Evolutionary conservation across 2,888 invertebrate species (phyloP), one percentile per base, ranked within the genome.

Genomic region (Bellardia bayeri): DNA sequence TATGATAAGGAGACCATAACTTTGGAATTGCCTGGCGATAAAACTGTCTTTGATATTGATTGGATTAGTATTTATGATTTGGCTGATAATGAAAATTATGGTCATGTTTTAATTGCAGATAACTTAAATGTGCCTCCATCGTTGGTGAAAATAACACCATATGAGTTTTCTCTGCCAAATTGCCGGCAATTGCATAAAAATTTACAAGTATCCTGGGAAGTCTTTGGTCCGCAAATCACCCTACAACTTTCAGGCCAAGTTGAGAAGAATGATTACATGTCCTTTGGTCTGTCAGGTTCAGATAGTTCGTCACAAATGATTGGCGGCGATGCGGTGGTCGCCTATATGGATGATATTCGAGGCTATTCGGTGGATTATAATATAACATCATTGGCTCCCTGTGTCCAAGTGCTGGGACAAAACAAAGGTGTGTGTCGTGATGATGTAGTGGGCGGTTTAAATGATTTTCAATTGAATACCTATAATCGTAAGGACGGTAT

Each of bases 381-480:
- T 92, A 95, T 98, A 85, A 97, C 97, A 7, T 97, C 97, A 0
- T 94, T 95, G 90, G 96, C 97, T 71, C 97, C 97, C 72, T 98
- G 98, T 91, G 96, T 97, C 64, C 97, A 97, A 94, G 97, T 98
- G 85, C 94, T 98, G 90, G 98, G 97, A 1, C 96, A 96, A 90
- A 97, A 97, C 93, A 96, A 95, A 92, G 98, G 98, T 56, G 98
- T 98, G 54, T 98, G 98, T 90, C 96, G 95, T 89, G 98, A 98
- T 93, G 96, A 96, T 84, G 93, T 95, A n/a, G 95, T 98, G 2
- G 98, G 97, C 42, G 97, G 97, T 0, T 95, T 96, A 89, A 97
- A 98, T 92, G 96, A 95, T 92, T 96, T 97, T 92, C 98, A 98
- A 94, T 94, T 98, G 90, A 96, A 96, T 92, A 96, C 96, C 1